A percentile compares a stretch with the other conserved stretches of the same genome.
Evolutionary conservation across 2,113 vertebrate species (phyloP).

Genomic region (Myxocyprinus asiaticus): DNA sequence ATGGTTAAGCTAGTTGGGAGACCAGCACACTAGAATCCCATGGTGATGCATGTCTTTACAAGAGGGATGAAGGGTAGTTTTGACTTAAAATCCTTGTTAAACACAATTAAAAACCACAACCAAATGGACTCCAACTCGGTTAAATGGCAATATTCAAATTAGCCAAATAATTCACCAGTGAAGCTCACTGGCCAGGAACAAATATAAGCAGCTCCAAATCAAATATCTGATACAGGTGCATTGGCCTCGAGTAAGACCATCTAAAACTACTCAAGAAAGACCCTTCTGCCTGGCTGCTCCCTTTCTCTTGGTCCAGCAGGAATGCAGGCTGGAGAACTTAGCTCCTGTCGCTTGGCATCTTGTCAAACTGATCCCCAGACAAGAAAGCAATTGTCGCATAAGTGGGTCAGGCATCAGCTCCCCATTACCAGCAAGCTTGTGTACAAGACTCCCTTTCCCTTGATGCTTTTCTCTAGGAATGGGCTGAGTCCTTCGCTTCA

Average conservation of each 20-base stretch:
- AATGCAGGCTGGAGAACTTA: conserved; percentile 76
- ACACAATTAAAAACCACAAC: background rate
- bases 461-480: conserved; percentile 56
- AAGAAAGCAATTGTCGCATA: conserved; percentile 85
- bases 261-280: conserved; percentile 75
- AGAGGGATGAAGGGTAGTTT: no score
- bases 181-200: conserved; percentile 1
- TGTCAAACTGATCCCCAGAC: conserved; percentile 80
- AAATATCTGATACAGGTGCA: conserved; percentile 68
- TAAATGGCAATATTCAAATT: conserved; percentile 15
- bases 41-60: no score
- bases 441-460: conserved; percentile 70
- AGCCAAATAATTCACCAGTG: background rate
- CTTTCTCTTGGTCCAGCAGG: conserved; percentile 75
- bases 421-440: conserved; percentile 74
- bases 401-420: conserved; percentile 82
- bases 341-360: conserved; percentile 81
- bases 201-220: conserved; percentile 5
- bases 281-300: conserved; percentile 79
- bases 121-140: background rate
- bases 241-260: conserved; percentile 55
- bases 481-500: conserved; percentile 32
- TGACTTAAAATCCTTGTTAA: background rate
- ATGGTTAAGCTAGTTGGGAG: no score
- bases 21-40: no score